Conservation (phyloP, 2,797 vertebrate genomes). For the Crypturellus tataupa region DNA sequence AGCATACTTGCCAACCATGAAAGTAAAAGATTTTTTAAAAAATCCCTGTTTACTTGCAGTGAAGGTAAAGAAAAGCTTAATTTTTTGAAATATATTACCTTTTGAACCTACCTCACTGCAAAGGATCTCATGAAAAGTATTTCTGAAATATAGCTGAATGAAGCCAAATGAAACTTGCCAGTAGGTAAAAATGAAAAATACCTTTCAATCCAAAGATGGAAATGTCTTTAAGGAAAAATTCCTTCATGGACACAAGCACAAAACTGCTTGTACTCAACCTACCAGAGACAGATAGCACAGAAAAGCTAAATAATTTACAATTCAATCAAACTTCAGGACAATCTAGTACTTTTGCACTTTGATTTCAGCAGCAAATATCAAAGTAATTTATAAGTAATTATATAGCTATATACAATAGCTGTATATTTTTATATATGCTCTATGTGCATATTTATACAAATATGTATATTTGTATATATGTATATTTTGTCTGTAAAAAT, state of each 20-base stretch:
- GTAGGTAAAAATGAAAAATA: neutral
- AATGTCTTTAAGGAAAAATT: neutral
- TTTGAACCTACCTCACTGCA: neutral
- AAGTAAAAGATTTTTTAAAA: neutral
- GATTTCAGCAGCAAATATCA: neutral
- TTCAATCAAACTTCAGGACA: neutral
- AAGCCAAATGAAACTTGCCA: neutral
- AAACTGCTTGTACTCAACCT: neutral
- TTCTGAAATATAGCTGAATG: neutral
- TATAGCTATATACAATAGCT: neutral
- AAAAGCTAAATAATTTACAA: neutral
- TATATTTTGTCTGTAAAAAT: neutral
- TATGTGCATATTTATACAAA: neutral
- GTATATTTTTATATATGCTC: neutral
- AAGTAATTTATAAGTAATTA: neutral
- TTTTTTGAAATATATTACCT: neutral
- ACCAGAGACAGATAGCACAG: neutral
- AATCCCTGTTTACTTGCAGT: neutral
- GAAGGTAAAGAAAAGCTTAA: neutral
- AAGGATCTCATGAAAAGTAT: neutral
- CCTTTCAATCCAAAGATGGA: neutral
- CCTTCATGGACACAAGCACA: neutral
- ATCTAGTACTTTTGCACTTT: neutral
- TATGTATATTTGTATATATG: too few relatives aligned
- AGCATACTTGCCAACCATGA: neutral